Base-by-base conservation (phyloP, 2,888 invertebrate genomes). In the Leucania comma region DNA sequence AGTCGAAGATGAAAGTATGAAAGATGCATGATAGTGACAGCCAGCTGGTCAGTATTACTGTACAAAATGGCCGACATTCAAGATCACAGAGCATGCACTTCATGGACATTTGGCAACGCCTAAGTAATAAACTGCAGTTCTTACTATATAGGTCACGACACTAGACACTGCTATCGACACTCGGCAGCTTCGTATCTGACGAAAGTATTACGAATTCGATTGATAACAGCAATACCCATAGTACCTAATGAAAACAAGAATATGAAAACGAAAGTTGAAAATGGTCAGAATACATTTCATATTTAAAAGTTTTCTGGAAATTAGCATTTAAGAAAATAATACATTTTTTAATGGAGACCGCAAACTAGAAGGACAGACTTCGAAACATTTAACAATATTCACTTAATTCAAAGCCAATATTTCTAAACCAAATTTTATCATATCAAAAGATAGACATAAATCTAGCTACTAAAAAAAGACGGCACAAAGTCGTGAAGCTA, bases 41-140 rank as follows among this genome's bases (percentile, higher is more conserved):
- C 14, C 24, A 1, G 10, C 20, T 35, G 24, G 32, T 35, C 35
- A 24, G 35, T 26, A n/a, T 24, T 32, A 42, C 17, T 14, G 51
- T 29, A 24, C 10, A 8, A 24, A 32, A 68, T 24, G 24, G 20
- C 20, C 9, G 46, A 24, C 22, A 63, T 24, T 68, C 20, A 20
- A 32, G 32, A 29, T 48, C 29, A 48, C 12, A 5, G 20, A 32
- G 32, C 60, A 42, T 24, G 66, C 32, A 32, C 14, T 53, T n/a
- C 9, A 42, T 29, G 29, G 68, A 48, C 14, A 22, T 50, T 56
- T 67, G 29, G 67, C 35, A 57, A 69, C 29, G 22, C 6, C 38
- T 20, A 14, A 24, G 24, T 51, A 50, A 68, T 51, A 42, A 58
- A 42, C 20, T 68, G 29, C 38, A 51, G 32, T 14, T 51, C 57